Evolutionary conservation across 2,797 vertebrate genomes (phyloP).

Genomic region (Sitta carolinensis): DNA sequence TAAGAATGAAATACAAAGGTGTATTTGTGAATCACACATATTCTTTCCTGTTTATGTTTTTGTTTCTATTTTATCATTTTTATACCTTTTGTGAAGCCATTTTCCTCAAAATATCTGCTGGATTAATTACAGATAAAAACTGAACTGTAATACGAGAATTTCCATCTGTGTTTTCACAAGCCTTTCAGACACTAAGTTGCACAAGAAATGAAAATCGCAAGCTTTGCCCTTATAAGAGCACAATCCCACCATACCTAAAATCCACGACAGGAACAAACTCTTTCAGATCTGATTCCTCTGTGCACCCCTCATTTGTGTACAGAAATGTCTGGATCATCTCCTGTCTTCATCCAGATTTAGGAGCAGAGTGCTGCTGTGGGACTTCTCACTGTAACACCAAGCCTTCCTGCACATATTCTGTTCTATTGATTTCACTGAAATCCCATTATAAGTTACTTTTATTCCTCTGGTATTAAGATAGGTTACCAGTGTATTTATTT

Average conservation of each 20-base stretch:
- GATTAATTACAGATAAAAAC: neutral
- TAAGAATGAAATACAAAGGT: neutral
- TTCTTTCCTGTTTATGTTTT: neutral
- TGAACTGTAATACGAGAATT: neutral
- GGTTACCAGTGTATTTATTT: constrained; percentile 33
- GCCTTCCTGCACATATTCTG: neutral
- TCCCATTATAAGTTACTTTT: constrained; percentile 1
- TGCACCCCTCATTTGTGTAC: neutral
- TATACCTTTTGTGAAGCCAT: neutral
- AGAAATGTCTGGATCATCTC: constrained; percentile 21
- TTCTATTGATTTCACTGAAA: constrained; percentile 7
- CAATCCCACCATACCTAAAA: neutral
- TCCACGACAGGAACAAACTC: neutral
- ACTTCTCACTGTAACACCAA: neutral
- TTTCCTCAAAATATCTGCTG: neutral
- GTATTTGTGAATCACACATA: neutral
- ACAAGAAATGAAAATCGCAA: neutral
- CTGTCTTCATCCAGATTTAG: constrained; percentile 39
- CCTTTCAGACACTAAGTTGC: neutral
- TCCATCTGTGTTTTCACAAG: neutral
- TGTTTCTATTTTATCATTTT: neutral
- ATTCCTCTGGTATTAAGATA: neutral
- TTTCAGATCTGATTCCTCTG: neutral
- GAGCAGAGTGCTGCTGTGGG: constrained; percentile 3
- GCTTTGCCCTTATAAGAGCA: neutral